phyloP scores from a whole-genome alignment of 2,797 vertebrate genomes.

The Carduelis carduelis region DNA sequence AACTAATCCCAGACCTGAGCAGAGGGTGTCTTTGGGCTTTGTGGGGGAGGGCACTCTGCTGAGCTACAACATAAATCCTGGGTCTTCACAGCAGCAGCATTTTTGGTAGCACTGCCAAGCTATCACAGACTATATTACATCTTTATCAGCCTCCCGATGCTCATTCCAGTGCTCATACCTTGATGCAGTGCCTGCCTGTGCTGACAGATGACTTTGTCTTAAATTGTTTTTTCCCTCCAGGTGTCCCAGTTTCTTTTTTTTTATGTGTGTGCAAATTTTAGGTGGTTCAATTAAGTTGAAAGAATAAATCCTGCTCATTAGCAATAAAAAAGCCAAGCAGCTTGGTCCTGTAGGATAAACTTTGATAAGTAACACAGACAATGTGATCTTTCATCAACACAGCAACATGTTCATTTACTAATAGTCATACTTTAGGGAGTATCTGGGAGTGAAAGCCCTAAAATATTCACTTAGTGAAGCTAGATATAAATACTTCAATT shows the following conservation, averaged over 20 bases:
- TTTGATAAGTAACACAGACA: background rate
- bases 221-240: background rate
- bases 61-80: background rate
- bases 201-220: background rate
- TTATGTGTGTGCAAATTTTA: background rate
- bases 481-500: background rate
- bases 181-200: background rate
- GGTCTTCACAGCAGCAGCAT: background rate
- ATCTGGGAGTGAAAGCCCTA: background rate
- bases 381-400: background rate
- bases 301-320: constrained; percentile 1
- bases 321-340: background rate
- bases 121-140: background rate
- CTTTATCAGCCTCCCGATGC: background rate
- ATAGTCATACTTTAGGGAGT: background rate
- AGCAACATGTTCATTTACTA: background rate
- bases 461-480: background rate
- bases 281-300: background rate
- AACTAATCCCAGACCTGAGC: background rate
- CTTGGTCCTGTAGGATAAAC: background rate
- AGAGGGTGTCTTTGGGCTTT: background rate
- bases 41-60: background rate
- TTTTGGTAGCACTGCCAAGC: background rate
- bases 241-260: background rate
- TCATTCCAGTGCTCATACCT: background rate